A percentile compares a stretch with the other conserved stretches of the same genome.
phyloP scores from a whole-genome alignment of 2,113 vertebrate species.

The Chauna torquata region DNA sequence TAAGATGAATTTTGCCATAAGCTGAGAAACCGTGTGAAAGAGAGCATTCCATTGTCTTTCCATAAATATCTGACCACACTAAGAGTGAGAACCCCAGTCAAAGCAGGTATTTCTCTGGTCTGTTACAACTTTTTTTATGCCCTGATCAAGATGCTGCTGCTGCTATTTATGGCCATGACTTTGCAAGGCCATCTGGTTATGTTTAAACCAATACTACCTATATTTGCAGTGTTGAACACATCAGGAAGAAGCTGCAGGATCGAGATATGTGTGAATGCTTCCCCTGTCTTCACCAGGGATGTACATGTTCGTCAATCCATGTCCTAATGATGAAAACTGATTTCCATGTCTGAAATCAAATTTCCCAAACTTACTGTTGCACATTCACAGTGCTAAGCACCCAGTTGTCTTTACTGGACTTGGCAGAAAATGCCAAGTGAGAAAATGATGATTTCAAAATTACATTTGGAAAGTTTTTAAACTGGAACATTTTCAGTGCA shows the following conservation, averaged over 20 bases:
- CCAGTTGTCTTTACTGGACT: neutral
- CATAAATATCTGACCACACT: neutral
- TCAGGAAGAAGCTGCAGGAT: neutral
- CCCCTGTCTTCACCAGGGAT: neutral
- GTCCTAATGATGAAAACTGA: neutral
- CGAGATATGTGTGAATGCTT: neutral
- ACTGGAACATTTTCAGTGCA: neutral
- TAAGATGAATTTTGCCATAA: neutral
- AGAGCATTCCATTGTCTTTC: neutral
- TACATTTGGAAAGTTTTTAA: neutral
- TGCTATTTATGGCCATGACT: neutral
- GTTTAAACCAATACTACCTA: neutral
- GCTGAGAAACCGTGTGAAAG: neutral
- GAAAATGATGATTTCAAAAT: neutral
- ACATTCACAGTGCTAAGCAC: neutral
- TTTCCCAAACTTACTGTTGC: neutral
- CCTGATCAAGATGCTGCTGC: fast-evolving
- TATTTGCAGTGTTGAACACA: neutral
- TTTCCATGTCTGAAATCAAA: neutral
- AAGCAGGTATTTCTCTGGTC: neutral
- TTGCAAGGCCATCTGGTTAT: neutral
- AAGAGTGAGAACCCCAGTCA: neutral
- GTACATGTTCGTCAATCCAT: fast-evolving
- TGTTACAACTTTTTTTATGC: neutral
- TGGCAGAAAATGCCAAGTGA: neutral